Base-by-base conservation (phyloP, 1,140 invertebrate genomes). In the Musca vetustissima region DNA sequence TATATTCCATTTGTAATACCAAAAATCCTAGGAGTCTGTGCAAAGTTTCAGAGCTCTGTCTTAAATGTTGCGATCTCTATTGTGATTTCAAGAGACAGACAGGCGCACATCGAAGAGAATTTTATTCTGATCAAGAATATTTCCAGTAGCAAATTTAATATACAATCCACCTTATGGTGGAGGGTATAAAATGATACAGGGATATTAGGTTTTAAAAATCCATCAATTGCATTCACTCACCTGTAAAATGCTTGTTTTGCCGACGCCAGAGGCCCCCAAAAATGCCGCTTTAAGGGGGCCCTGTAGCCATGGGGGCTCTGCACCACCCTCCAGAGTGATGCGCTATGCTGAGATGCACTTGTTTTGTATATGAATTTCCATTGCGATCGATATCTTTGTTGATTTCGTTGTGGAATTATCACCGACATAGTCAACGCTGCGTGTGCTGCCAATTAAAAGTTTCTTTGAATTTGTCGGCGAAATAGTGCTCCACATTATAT, bases 181-280 rank as follows among this genome's bases (percentile, higher is more conserved):
- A n/a, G n/a, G n/a, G n/a, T n/a, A n/a, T n/a, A n/a, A n/a, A n/a
- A n/a, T n/a, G n/a, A n/a, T n/a, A n/a, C n/a, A n/a, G n/a, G n/a
- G n/a, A n/a, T n/a, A n/a, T n/a, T n/a, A n/a, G n/a, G n/a, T n/a
- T n/a, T n/a, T n/a, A n/a, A n/a, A n/a, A n/a, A n/a, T n/a, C n/a
- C n/a, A 24, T 24, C 11, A 22, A 9, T 57, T 24, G 4, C 7
- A 1, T 9, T 22, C 13, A 70, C 83, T 83, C 82, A 92, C 91
- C 87, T 91, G 89, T 80, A 93, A 89, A 81, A 93, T 92, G 77
- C 90, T 92, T 68, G 91, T 91, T 81, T 93, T 93, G 72, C 91
- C 91, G 73, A 92, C 91, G 67, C 89, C 89, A 61, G 91, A 88
- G 70, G 91, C 91, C 55, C 91, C 91, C 70, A 93, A 85, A 71